These are phyloP conservation scores for Anastrepha ludens DNA, from an alignment of 1,140 invertebrate genomes.

Conservation along the genomic window DNA sequence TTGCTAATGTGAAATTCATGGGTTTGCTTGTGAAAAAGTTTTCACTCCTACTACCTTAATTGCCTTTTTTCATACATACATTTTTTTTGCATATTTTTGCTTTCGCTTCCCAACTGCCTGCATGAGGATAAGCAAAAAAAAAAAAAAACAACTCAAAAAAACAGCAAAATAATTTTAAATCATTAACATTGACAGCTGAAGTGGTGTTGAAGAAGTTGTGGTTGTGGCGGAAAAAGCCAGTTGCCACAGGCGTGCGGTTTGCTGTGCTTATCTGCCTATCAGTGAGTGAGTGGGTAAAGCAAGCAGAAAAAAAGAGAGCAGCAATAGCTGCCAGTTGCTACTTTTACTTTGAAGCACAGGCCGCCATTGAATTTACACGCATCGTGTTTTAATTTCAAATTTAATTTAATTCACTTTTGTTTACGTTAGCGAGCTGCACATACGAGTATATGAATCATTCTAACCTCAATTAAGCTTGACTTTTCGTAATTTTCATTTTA, in stretches of 20 bases:
- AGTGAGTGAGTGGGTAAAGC: background rate
- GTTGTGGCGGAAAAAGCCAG: background rate
- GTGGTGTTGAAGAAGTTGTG: background rate
- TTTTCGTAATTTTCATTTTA: too few relatives aligned
- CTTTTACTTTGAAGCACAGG: background rate
- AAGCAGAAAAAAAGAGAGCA: background rate
- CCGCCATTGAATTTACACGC: background rate
- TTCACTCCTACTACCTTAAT: background rate
- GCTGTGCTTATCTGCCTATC: background rate
- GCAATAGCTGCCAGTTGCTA: background rate
- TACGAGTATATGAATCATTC: background rate
- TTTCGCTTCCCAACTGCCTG: background rate
- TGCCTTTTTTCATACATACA: background rate
- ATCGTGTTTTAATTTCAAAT: background rate
- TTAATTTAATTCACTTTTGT: background rate
- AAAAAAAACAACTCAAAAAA: background rate
- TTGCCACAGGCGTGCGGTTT: background rate
- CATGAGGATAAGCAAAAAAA: background rate
- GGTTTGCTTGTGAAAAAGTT: background rate
- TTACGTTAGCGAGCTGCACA: too few relatives aligned
- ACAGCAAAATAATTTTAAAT: background rate
- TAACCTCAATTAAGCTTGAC: slow-evolving; percentile 10
- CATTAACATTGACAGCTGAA: slow-evolving; percentile 41
- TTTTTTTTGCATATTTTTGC: background rate
- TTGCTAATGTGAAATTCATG: slow-evolving; percentile 45